A percentile compares a stretch with the other conserved stretches of the same genome.
These are phyloP conservation scores for Meliscaeva auricollis DNA, from an alignment of 2,888 invertebrate genomes.

Conservation along the genomic window DNA sequence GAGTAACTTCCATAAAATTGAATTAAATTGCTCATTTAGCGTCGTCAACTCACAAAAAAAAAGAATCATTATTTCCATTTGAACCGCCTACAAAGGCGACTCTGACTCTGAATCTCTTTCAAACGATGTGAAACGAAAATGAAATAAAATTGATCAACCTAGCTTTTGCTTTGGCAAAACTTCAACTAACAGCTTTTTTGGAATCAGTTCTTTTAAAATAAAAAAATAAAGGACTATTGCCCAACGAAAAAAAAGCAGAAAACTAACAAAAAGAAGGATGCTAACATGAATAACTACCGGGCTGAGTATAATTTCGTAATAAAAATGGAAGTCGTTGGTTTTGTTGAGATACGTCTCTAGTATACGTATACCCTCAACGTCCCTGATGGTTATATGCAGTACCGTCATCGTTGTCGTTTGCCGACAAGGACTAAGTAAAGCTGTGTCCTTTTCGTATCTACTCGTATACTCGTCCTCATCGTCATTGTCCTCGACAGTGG, in stretches of 20 bases:
- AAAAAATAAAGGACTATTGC: slow-evolving; percentile 11
- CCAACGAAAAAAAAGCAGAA: slow-evolving; percentile 9
- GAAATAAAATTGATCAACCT: slow-evolving; percentile 36
- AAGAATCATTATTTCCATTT: slow-evolving; percentile 70
- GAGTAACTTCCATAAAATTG: slow-evolving; percentile 75
- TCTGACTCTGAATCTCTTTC: neutral
- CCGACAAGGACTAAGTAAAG: slow-evolving; percentile 15
- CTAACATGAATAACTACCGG: slow-evolving; percentile 75
- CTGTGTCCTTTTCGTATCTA: neutral
- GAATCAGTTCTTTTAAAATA: slow-evolving; percentile 58
- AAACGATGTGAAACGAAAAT: slow-evolving; percentile 22
- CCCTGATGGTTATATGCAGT: neutral
- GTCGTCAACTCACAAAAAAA: slow-evolving; percentile 61
- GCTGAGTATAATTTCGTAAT: slow-evolving; percentile 70
- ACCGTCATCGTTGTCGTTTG: neutral
- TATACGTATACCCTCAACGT: slow-evolving; percentile 1
- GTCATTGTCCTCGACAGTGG: slow-evolving; percentile 3
- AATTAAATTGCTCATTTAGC: slow-evolving; percentile 76
- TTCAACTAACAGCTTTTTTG: slow-evolving; percentile 73
- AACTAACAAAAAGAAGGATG: slow-evolving; percentile 62
- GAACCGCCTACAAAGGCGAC: slow-evolving; percentile 66
- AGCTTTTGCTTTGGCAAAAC: slow-evolving; percentile 66
- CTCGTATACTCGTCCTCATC: neutral
- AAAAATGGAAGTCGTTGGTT: slow-evolving; percentile 70
- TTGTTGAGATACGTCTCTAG: slow-evolving; percentile 58